Conservation (phyloP, 2,797 vertebrate species). For the Argyrosomus regius region DNA sequence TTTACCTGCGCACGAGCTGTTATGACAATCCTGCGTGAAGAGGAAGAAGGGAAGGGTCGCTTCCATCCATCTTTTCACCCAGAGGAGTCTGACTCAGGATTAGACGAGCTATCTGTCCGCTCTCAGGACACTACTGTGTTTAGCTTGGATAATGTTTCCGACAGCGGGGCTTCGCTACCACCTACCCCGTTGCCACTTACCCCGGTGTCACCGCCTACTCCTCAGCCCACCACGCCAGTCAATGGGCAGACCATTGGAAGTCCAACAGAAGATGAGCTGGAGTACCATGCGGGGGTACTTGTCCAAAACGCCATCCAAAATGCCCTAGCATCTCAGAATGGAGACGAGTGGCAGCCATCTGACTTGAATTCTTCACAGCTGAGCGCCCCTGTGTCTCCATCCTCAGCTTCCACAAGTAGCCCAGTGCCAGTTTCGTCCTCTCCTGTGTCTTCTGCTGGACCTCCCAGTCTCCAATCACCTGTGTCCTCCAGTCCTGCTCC, state of each 20-base stretch:
- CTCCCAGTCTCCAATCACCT: constrained; percentile 65
- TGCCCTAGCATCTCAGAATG: constrained; percentile 91
- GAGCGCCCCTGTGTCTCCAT: constrained; percentile 82
- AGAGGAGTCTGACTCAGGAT: constrained; percentile 95
- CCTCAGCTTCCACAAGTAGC: constrained; percentile 78
- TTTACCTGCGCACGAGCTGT: constrained; percentile 92
- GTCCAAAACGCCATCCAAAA: constrained; percentile 95
- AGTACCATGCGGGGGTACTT: constrained; percentile 93
- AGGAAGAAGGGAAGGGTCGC: constrained; percentile 88
- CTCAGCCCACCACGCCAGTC: constrained; percentile 87
- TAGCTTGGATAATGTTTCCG: constrained; percentile 95
- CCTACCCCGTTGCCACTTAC: constrained; percentile 87
- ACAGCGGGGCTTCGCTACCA: constrained; percentile 91
- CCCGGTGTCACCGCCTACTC: constrained; percentile 90
- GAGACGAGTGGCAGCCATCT: constrained; percentile 76
- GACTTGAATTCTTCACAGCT: constrained; percentile 64
- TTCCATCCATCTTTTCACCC: constrained; percentile 85
- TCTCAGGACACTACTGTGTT: constrained; percentile 96
- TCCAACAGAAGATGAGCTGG: constrained; percentile 89
- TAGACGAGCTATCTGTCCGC: constrained; percentile 94
- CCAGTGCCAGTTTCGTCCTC: constrained; percentile 75
- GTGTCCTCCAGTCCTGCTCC: constrained; percentile 83
- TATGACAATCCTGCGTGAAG: constrained; percentile 92
- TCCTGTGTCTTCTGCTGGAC: constrained; percentile 73
- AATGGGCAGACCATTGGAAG: constrained; percentile 84